Percentiles rank a stretch among this genome's conserved stretches.
Evolutionary conservation across 2,797 vertebrate species (phyloP).

Genomic region (Schizopygopsis malacanthus): DNA sequence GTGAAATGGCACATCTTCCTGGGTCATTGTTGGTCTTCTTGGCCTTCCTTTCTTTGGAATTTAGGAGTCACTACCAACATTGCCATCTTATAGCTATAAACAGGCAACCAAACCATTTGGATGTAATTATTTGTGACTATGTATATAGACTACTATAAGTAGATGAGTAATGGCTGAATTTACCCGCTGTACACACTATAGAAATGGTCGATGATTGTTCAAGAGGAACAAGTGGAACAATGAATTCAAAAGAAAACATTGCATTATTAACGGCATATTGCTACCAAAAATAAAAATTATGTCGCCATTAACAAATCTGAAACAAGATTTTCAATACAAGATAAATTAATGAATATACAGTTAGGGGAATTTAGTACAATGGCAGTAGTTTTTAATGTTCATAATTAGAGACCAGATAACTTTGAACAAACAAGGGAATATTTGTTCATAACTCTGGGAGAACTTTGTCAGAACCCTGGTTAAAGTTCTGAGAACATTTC

Average conservation of each 20-base stretch:
- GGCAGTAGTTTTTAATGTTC: not conserved
- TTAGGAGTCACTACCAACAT: not conserved
- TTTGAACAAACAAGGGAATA: not conserved
- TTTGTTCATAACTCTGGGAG: not conserved
- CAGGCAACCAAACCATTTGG: not conserved
- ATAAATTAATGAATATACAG: not conserved
- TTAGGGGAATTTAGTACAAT: not conserved
- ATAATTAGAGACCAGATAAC: not conserved
- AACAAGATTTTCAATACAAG: too few relatives aligned
- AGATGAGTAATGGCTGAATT: not conserved
- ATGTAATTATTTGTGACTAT: not conserved
- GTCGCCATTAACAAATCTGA: not conserved
- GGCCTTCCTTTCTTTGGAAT: not conserved
- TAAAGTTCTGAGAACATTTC: not conserved
- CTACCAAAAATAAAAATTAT: not conserved
- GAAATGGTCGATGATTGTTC: not conserved
- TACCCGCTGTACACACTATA: not conserved
- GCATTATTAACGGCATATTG: not conserved
- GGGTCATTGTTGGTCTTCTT: not conserved
- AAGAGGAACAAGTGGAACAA: not conserved
- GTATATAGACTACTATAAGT: not conserved
- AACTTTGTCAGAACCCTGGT: not conserved
- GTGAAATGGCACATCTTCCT: not conserved
- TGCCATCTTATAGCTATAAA: not conserved
- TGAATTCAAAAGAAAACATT: not conserved